Evolutionary conservation across 2,888 invertebrate species (phyloP).

Genomic region (Hololepta plana): DNA sequence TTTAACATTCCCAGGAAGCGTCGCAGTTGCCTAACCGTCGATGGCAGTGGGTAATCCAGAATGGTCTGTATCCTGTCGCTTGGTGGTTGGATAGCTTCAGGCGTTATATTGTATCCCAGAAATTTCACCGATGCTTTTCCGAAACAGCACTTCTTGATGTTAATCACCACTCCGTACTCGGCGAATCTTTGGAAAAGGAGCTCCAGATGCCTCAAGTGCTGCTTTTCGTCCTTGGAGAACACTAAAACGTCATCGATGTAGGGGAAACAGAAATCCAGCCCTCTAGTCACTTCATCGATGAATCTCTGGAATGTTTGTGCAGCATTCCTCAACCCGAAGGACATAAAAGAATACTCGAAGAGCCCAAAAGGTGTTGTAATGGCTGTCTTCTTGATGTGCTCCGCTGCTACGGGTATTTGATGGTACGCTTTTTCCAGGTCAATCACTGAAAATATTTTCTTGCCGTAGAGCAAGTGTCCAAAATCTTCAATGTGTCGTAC

Average conservation of each 20-base stretch:
- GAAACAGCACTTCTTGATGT: conserved; percentile 17
- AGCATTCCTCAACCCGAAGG: conserved; percentile 16
- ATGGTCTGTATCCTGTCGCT: too few relatives aligned
- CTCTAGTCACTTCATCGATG: conserved; percentile 13
- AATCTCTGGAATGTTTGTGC: conserved; percentile 18
- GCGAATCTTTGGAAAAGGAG: conserved; percentile 11
- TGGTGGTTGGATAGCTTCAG: too few relatives aligned
- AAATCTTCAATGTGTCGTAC: conserved; percentile 18
- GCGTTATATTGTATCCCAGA: too few relatives aligned
- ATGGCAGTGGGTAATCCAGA: too few relatives aligned
- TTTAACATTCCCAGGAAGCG: too few relatives aligned
- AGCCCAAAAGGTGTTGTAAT: conserved; percentile 16
- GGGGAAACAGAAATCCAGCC: conserved; percentile 12
- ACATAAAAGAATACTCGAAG: conserved; percentile 16
- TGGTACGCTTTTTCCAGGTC: conserved; percentile 14
- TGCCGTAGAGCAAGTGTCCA: conserved; percentile 12
- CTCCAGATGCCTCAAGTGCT: conserved; percentile 14
- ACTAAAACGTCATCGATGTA: conserved; percentile 17
- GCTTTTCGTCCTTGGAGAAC: conserved; percentile 9
- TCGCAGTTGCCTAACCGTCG: too few relatives aligned
- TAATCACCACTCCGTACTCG: conserved; percentile 15
- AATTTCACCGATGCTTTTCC: conserved; percentile 11
- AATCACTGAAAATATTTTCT: too few relatives aligned
- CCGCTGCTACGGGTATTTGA: conserved; percentile 16
- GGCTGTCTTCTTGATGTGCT: too few relatives aligned